Conservation (phyloP, 2,888 invertebrate species). For the Caenorhabditis panamensis region DNA sequence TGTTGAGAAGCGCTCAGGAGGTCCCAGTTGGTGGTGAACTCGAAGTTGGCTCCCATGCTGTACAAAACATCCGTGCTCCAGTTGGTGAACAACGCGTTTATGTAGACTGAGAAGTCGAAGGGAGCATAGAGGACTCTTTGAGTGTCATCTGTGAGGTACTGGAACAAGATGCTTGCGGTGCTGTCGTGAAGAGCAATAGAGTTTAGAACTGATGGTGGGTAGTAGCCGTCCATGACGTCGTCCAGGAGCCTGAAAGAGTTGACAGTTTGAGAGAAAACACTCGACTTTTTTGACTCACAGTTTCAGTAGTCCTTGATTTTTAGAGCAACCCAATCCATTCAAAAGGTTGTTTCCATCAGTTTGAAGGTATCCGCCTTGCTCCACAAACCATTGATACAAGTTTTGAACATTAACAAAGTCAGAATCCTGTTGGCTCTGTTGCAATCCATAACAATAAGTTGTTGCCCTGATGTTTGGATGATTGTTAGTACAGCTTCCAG, state of each 20-base stretch:
- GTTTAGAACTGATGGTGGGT: conserved; percentile 39
- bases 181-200: conserved; percentile 46
- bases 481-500: conserved; percentile 52
- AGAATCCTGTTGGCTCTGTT: conserved; percentile 9
- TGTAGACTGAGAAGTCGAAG: conserved; percentile 44
- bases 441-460: conserved; percentile 58
- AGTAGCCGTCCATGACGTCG: conserved; percentile 19
- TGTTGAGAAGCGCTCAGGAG: conserved; percentile 29
- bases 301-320: conserved; percentile 6
- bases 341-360: conserved; percentile 43
- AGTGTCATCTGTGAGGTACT: conserved; percentile 33
- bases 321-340: conserved; percentile 43
- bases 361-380: conserved; percentile 35
- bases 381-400: conserved; percentile 23
- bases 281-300: conserved; percentile 47
- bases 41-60: conserved; percentile 8
- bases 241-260: conserved; percentile 28
- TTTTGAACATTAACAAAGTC: conserved; percentile 13
- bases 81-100: conserved; percentile 34
- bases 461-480: conserved; percentile 47
- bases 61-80: conserved; percentile 47
- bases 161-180: conserved; percentile 19
- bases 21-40: conserved; percentile 13
- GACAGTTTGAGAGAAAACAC: background rate
- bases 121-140: conserved; percentile 37